Evolutionary conservation across 2,113 vertebrate species (phyloP), one percentile per base, ranked within the genome.

Genomic region (Heterochromis multidens): DNA sequence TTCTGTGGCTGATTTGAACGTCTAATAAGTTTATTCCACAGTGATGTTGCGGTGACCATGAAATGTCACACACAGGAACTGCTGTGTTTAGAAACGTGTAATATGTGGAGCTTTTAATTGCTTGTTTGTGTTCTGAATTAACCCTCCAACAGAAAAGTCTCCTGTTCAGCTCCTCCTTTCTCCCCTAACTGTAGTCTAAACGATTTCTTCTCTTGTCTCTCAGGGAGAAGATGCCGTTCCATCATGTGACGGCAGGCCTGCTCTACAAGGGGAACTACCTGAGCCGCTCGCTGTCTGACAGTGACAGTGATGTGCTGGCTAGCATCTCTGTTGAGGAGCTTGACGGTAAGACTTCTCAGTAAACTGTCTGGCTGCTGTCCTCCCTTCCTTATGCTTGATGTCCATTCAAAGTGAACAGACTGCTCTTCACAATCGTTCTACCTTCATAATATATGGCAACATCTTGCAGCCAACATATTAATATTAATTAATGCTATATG

Each of bases 161-260:
- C 19, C 23, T 6, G 54, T n/a, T 31, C 16, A 40, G 0, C n/a
- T 52, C 17, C 29, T n/a, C 6, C 14, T 49, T 57, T 21, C 7
- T 4, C 1, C 19, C 58, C 16, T 49, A 33, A 6, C 59, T 56
- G 21, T 52, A 8, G 6, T 78, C 70, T 87, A 37, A 90, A 27
- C 7, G 0, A 72, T n/a, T 88, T 63, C 52, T 81, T 10, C 11
- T 79, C 23, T 43, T 16, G n/a, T 70, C 57, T 54, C 33, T 57
- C 88, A 99, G 98, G 97, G 97, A 97, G 95, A 99, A 98, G 97
- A 99, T 99, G 98, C 98, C 98, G 94, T 99, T 99, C 96, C 98
- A 99, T 91, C 98, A 99, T 92, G 98, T 99, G 94, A 99, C 98
- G 82, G 98, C 98, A 79, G 98, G 98, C 86, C 96, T 99, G 95